Evolutionary conservation across 2,888 invertebrate species (phyloP), one percentile per base, ranked within the genome.

Genomic region (Euplagia quadripunctaria): DNA sequence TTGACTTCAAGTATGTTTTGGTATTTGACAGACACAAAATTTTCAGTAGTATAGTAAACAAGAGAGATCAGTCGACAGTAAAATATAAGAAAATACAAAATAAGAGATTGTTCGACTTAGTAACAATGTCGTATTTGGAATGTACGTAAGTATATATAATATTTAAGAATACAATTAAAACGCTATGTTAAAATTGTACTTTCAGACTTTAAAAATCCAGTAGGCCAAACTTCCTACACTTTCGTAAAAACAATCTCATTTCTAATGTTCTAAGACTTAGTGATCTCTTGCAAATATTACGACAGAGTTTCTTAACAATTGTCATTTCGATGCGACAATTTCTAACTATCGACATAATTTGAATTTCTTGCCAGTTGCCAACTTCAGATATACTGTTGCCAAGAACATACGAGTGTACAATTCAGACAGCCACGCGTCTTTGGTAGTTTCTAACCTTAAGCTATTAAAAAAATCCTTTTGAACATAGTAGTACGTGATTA

Each of bases 301-400:
- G 51, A 71, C 71, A 79, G 72, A 77, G 71, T 55, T 51, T 71
- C 74, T 73, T 63, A 66, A 72, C 74, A 74, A 73, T 73, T 41
- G 78, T 75, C 66, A 74, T 75, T 76, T 73, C 67, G 67, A 58
- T 68, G 67, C 76, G 65, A 78, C 73, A 69, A 76, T 73, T 61
- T 70, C 65, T 68, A 61, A 74, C 58, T 74, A 81, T 76, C 31
- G 78, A 68, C 67, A 78, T 79, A 73, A 83, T 83, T 83, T 76
- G 74, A 78, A 79, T 83, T 75, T 76, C 82, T 82, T 72, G 70
- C 17, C 49, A 70, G 58, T 72, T 79, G 16, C 64, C 61, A 61
- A 46, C 61, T 69, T 20, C 31, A 9, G 46, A 31, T 16, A 61
- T 49, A 17, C 20, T 61, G 46, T 69, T 49, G 9, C 14, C 20